phyloP scores from a whole-genome alignment of 2,888 invertebrate genomes.

The Cryptocheilus praepositus region DNA sequence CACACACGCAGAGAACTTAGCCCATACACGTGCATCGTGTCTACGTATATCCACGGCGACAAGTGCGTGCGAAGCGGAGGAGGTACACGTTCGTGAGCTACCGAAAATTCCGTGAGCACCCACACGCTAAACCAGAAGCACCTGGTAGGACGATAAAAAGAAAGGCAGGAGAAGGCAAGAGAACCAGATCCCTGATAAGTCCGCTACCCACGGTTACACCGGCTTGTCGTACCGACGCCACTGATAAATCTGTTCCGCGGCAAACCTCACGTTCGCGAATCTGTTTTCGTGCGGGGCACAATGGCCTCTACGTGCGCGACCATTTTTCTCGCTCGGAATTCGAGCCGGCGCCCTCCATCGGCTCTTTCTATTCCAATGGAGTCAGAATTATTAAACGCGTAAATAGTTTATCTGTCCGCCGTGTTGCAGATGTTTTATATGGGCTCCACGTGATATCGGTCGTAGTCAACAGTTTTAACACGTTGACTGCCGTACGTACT shows the following conservation, averaged over 20 bases:
- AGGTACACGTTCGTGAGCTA: constrained; percentile 23
- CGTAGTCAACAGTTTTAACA: no score
- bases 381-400: constrained; percentile 3
- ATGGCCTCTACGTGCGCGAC: constrained; percentile 1
- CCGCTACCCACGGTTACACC: constrained; percentile 22
- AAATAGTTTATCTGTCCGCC: constrained; percentile 4
- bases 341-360: not conserved
- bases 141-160: constrained; percentile 34
- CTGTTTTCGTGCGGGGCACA: not conserved
- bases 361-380: not conserved
- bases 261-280: constrained; percentile 7
- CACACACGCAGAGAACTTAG: not conserved
- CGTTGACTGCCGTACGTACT: no score
- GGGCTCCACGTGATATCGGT: no score
- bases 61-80: constrained; percentile 29
- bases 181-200: constrained; percentile 50
- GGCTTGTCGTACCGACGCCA: constrained; percentile 4
- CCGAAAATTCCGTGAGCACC: constrained; percentile 45
- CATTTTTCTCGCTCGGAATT: not conserved
- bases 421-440: no score
- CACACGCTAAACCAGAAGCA: constrained; percentile 32
- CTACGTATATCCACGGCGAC: constrained; percentile 32
- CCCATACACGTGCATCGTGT: constrained; percentile 19
- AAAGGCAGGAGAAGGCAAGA: constrained; percentile 27
- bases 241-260: constrained; percentile 35